phyloP scores from a whole-genome alignment of 2,888 invertebrate genomes.

The Noctua janthina region DNA sequence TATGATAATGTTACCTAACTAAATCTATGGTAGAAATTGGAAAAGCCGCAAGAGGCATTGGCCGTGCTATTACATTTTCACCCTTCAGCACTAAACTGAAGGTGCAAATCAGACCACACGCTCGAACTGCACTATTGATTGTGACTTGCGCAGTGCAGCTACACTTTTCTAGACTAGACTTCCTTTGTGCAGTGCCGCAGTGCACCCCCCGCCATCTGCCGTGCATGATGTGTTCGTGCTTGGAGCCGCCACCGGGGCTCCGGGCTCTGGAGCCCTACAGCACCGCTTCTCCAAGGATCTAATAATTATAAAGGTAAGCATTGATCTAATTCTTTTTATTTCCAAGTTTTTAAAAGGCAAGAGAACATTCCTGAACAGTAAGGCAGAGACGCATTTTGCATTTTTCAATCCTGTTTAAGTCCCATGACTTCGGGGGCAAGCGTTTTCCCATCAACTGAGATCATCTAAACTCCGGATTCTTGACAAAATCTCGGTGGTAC shows the following conservation, averaged over 20 bases:
- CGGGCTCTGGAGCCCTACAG: too few species aligned
- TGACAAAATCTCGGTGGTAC: not conserved
- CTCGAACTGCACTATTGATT: constrained; percentile 3
- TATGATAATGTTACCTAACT: not conserved
- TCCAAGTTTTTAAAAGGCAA: not conserved
- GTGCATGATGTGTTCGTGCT: too few species aligned
- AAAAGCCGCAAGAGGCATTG: not conserved
- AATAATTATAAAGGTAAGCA: not conserved
- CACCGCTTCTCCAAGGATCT: too few species aligned
- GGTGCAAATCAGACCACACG: not conserved
- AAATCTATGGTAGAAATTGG: not conserved
- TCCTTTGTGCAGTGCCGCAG: not conserved
- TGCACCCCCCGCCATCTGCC: too few species aligned
- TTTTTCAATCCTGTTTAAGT: not conserved
- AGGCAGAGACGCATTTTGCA: too few species aligned
- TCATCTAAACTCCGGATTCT: not conserved
- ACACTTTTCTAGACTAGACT: not conserved
- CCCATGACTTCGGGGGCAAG: too few species aligned
- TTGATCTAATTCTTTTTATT: not conserved
- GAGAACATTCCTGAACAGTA: too few species aligned
- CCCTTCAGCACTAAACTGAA: not conserved
- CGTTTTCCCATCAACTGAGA: not conserved
- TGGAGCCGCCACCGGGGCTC: too few species aligned
- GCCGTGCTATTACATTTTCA: not conserved
- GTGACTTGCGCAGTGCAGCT: constrained; percentile 20